Evolutionary conservation across 1,140 invertebrate genomes (phyloP), one percentile per base, ranked within the genome.

Genomic region (Coenobita brevimanus): DNA sequence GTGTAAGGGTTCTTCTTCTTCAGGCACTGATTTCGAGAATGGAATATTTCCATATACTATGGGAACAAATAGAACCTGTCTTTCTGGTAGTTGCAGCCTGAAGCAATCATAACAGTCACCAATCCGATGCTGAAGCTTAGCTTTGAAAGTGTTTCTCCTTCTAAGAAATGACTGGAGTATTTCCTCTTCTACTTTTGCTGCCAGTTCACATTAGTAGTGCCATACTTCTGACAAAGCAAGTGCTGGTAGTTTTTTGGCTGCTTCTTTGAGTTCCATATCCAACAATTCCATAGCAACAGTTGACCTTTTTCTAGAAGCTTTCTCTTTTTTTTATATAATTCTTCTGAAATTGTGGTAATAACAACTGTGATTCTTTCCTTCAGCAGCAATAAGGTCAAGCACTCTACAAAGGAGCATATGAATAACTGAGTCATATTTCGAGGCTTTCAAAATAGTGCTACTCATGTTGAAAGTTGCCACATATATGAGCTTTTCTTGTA

Each of bases 121-220:
- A n/a, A n/a, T n/a, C n/a, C n/a, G n/a, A n/a, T n/a, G n/a, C n/a
- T n/a, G n/a, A n/a, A n/a, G n/a, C n/a, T 80, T 80, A 17, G 54
- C 54, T 33, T 80, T 80, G n/a, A 80, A 80, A 54, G 73, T 76
- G 30, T 8, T 57, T 54, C 78, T 80, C 54, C 78, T 80, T 43
- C 78, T 57, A 15, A 57, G 30, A 80, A 80, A 80, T n/a, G n/a
- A n/a, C n/a, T n/a, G n/a, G n/a, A n/a, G n/a, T n/a, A n/a, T n/a
- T n/a, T n/a, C n/a, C n/a, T n/a, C n/a, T n/a, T n/a, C n/a, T n/a
- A n/a, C n/a, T n/a, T n/a, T n/a, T n/a, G n/a, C n/a, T n/a, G n/a
- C n/a, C n/a, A n/a, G n/a, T n/a, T n/a, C n/a, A n/a, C n/a, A n/a
- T n/a, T n/a, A n/a, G n/a, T n/a, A n/a, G n/a, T n/a, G n/a, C n/a